A percentile compares a stretch with the other conserved stretches of the same genome.
Evolutionary conservation across 2,113 vertebrate species (phyloP).

Genomic region (Saccopteryx bilineata): DNA sequence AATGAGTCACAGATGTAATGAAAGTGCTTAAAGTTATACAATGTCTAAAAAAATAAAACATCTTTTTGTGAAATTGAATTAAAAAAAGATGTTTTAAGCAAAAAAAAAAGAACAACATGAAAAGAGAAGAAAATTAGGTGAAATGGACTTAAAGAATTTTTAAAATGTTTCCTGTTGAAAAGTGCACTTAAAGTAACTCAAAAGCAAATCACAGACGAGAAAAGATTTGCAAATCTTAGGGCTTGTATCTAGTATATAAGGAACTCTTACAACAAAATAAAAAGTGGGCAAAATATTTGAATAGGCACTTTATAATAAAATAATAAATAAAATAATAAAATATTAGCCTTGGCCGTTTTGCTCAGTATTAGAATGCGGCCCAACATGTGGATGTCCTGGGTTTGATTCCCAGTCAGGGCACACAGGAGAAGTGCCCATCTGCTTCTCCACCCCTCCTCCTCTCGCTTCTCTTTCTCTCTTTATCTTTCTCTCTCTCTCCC

Average conservation of each 20-base stretch:
- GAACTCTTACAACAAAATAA: not conserved
- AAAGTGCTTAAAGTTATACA: not conserved
- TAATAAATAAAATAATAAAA: no score
- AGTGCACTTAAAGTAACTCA: not conserved
- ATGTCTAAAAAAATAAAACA: not conserved
- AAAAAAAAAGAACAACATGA: not conserved
- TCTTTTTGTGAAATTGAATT: not conserved
- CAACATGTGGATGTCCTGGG: no score
- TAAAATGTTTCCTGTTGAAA: not conserved
- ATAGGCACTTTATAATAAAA: not conserved
- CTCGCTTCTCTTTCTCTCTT: no score
- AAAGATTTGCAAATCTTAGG: constrained; percentile 8
- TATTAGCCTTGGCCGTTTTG: no score
- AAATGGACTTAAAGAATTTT: not conserved
- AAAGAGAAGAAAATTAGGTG: not conserved
- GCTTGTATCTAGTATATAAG: not conserved
- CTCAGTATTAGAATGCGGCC: no score
- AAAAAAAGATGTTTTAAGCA: not conserved
- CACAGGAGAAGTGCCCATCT: no score
- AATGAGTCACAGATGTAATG: not conserved
- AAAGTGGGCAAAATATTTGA: constrained; percentile 2
- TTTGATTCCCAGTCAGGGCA: no score
- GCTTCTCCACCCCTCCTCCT: no score
- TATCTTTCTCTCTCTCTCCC: no score
- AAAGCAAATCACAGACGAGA: not conserved